phyloP scores from a whole-genome alignment of 1,140 invertebrate genomes.

The Meloidogyne exigua region DNA sequence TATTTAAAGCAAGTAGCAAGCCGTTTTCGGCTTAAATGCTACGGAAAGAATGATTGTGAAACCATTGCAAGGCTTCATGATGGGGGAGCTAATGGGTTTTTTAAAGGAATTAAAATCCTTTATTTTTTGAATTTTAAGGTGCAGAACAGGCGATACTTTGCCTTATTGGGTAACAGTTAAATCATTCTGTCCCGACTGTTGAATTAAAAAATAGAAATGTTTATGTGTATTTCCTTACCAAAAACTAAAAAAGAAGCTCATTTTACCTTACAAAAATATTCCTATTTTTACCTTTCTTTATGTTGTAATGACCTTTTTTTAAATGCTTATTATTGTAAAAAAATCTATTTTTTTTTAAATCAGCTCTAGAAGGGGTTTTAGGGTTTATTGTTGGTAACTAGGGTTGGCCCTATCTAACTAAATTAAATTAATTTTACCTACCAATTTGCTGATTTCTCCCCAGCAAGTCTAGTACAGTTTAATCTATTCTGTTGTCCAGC shows the following conservation, averaged over 20 bases:
- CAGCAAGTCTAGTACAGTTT: constrained; percentile 91
- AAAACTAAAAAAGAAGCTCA: neutral
- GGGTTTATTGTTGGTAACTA: too few relatives aligned
- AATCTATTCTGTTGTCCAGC: constrained; percentile 96
- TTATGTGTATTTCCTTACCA: neutral
- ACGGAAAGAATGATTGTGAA: constrained; percentile 63
- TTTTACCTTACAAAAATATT: neutral
- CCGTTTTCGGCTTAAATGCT: constrained; percentile 61
- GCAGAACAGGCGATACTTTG: constrained; percentile 55
- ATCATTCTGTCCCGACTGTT: constrained; percentile 43
- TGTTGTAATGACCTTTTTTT: too few relatives aligned
- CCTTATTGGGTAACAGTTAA: constrained; percentile 63
- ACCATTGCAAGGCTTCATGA: constrained; percentile 65
- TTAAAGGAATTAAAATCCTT: neutral
- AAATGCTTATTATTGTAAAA: too few relatives aligned
- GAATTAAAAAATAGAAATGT: constrained; percentile 13
- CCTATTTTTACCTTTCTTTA: too few relatives aligned
- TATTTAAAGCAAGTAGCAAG: constrained; percentile 53
- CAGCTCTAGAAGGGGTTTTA: too few relatives aligned
- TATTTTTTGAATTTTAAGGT: constrained; percentile 27
- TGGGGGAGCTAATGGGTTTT: constrained; percentile 64
- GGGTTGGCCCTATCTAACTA: too few relatives aligned
- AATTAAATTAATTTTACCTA: constrained; percentile 58
- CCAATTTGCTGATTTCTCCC: constrained; percentile 97
- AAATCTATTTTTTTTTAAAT: too few relatives aligned